Percentiles rank a stretch among this genome's conserved stretches.
phyloP scores from a whole-genome alignment of 1,140 invertebrate genomes.

The Drosophila parabipectinata region DNA sequence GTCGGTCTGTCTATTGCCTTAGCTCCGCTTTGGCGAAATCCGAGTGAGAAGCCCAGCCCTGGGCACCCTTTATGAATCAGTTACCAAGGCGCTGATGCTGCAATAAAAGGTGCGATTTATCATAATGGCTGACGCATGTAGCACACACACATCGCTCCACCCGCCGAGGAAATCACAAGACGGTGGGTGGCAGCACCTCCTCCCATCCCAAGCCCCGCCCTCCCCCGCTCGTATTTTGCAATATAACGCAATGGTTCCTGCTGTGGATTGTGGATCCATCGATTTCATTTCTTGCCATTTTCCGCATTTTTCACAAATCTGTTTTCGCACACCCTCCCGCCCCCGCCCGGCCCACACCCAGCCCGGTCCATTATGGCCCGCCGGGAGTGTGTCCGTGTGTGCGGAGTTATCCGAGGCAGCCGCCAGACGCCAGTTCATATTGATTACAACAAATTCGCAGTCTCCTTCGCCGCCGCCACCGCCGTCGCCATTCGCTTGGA shows the following conservation, averaged over 20 bases:
- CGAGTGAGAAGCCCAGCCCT: constrained; percentile 11
- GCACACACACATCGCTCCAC: constrained; percentile 1
- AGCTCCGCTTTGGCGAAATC: constrained; percentile 7
- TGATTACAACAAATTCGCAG: constrained; percentile 80
- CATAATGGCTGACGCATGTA: constrained; percentile 69
- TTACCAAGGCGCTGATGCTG: constrained; percentile 80
- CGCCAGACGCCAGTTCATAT: constrained; percentile 78
- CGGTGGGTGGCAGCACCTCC: constrained; percentile 14
- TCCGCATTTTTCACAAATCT: constrained; percentile 82
- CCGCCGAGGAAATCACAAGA: constrained; percentile 2
- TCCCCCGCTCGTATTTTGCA: constrained; percentile 62
- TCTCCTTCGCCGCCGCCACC: constrained; percentile 54
- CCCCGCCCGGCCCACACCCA: constrained; percentile 2
- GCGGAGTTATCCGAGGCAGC: constrained; percentile 74
- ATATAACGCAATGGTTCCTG: constrained; percentile 71
- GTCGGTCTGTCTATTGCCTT: constrained; percentile 45
- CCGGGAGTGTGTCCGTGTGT: constrained; percentile 33
- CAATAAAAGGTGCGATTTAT: constrained; percentile 82
- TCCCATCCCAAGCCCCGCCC: neutral
- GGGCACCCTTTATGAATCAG: constrained; percentile 71
- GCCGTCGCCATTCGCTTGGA: constrained; percentile 65
- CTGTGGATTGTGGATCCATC: constrained; percentile 67
- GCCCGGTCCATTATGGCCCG: constrained; percentile 11
- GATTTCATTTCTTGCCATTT: constrained; percentile 81
- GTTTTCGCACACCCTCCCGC: constrained; percentile 51